A percentile compares a stretch with the other conserved stretches of the same genome.
phyloP scores from a whole-genome alignment of 1,140 invertebrate genomes.

The Lordiphosa clarofinis region DNA sequence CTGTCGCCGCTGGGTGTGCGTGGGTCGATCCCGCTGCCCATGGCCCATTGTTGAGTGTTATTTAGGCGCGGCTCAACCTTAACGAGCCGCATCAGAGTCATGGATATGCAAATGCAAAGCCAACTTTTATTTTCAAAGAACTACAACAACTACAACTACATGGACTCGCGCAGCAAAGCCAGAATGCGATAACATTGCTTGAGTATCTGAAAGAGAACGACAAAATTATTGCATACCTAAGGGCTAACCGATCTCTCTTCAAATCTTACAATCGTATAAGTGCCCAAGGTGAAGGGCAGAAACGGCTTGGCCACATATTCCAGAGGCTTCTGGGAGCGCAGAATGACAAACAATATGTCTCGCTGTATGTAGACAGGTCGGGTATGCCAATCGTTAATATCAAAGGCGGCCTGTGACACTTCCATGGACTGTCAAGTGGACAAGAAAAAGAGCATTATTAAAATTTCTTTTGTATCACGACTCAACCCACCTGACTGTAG shows the following conservation, averaged over 20 bases:
- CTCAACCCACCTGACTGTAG: constrained; percentile 30
- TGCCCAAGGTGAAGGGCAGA: constrained; percentile 46
- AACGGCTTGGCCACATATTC: constrained; percentile 50
- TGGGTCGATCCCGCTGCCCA: constrained; percentile 15
- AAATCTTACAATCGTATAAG: constrained; percentile 57
- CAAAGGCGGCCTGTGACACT: constrained; percentile 57
- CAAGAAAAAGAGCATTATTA: background rate
- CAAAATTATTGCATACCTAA: constrained; percentile 1
- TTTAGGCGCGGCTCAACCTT: constrained; percentile 52
- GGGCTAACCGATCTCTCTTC: too few relatives aligned
- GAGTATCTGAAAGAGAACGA: constrained; percentile 32
- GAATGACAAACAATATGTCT: constrained; percentile 54
- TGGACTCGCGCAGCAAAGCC: constrained; percentile 43
- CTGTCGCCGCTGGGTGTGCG: constrained; percentile 65
- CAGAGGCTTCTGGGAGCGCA: constrained; percentile 51
- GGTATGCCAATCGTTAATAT: constrained; percentile 52
- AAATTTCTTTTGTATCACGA: too few relatives aligned
- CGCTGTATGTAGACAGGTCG: constrained; percentile 42
- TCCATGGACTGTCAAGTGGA: constrained; percentile 39
- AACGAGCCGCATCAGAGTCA: constrained; percentile 36
- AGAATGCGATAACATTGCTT: constrained; percentile 53
- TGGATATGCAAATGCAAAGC: constrained; percentile 38
- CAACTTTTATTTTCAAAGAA: constrained; percentile 37
- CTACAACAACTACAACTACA: constrained; percentile 17
- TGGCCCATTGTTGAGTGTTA: constrained; percentile 39